Base-by-base conservation (phyloP, 1,140 invertebrate species). In the Cardiocondyla obscurior region DNA sequence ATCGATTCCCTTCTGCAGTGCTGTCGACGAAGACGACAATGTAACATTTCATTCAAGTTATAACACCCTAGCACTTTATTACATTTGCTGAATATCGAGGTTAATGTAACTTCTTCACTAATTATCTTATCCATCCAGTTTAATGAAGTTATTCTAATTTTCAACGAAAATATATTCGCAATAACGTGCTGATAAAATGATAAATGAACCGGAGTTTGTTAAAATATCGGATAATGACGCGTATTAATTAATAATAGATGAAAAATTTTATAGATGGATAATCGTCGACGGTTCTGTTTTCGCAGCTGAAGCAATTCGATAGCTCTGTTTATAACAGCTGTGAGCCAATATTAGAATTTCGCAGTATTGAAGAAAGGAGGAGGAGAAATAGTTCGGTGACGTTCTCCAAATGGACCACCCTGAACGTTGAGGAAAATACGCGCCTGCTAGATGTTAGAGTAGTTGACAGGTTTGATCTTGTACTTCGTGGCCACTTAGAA, bases 41-140 rank as follows among this genome's bases (percentile, higher is more conserved):
- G 81, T 67, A 70, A 81, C 86, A 69, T 87, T 85, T 85, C 84
- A 82, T 83, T 85, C 65, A 55, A 33, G 60, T 83, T 85, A 77
- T 72, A 62, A 60, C 49, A 55, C 74, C 74, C 84, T 70, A 74
- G 39, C 70, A 86, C 73, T 89, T 86, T 87, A 84, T 84, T 84
- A 87, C 82, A 69, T 39, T 79, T 62, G 19, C 65, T 33, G 36
- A 73, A 74, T 55, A 82, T 88, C 62, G 85, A 86, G 70, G 74
- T 69, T 53, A 72, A 83, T 84, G 81, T 79, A 69, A 55, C 76
- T 88, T 76, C 60, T 76, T 39, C 22, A 42, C 49, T 81, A 81
- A 81, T 81, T 36, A 57, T 64, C 51, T 49, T 58, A 57, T 70
- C 25, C 64, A 12, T 73, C 55, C 55, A 55, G 49, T 19, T 14